Conservation (phyloP, 2,113 vertebrate species). For the Desmodus rotundus region DNA sequence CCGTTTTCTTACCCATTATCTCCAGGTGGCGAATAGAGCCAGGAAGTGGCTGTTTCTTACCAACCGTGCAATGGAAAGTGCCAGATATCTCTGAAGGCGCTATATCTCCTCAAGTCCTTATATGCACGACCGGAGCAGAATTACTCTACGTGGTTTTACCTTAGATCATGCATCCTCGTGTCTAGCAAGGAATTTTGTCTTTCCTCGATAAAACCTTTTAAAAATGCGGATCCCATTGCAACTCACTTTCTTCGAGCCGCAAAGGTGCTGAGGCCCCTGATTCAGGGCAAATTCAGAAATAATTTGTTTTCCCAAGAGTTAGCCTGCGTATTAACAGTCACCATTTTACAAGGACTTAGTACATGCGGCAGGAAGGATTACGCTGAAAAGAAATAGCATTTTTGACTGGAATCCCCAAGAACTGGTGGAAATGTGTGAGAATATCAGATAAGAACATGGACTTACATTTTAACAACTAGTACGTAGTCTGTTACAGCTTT, state of each 20-base stretch:
- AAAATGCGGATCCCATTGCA: background rate
- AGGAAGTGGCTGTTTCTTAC: background rate
- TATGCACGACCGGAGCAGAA: fast-evolving
- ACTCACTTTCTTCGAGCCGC: background rate
- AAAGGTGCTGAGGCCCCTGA: background rate
- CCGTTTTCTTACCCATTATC: fast-evolving
- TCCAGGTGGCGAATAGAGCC: background rate
- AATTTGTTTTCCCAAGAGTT: background rate
- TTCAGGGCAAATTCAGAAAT: background rate
- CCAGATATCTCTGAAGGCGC: background rate
- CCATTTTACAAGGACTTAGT: too few species aligned
- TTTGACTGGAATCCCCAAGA: background rate
- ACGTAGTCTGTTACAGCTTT: fast-evolving
- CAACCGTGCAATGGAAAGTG: fast-evolving
- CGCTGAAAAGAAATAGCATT: background rate
- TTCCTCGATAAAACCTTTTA: background rate
- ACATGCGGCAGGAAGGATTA: background rate
- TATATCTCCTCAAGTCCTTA: background rate
- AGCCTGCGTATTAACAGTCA: fast-evolving
- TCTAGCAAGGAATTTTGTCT: too few species aligned
- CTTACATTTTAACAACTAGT: background rate
- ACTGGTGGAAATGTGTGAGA: background rate
- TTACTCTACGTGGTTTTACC: background rate
- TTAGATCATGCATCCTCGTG: background rate
- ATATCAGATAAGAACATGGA: background rate